These are phyloP conservation scores for Campaea margaritaria DNA, from an alignment of 2,888 invertebrate species.

Conservation along the genomic window DNA sequence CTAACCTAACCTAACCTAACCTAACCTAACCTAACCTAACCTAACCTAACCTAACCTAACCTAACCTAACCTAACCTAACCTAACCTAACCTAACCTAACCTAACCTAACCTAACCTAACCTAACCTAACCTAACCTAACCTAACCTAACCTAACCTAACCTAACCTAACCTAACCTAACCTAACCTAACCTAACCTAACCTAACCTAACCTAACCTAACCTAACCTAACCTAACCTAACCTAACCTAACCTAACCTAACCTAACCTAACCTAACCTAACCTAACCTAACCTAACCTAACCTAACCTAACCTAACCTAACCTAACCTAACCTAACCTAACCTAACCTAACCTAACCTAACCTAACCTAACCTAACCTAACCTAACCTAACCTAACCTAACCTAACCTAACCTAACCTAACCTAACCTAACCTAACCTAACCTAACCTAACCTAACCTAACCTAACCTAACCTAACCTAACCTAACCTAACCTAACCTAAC, in stretches of 20 bases:
- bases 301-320: conserved; percentile 3
- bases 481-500: conserved; percentile 10
- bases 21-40: conserved; percentile 5
- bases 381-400: conserved; percentile 1
- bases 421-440: conserved; percentile 1
- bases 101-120: conserved; percentile 6
- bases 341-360: conserved; percentile 1
- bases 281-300: conserved; percentile 6
- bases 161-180: conserved; percentile 6
- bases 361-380: conserved; percentile 1
- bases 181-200: conserved; percentile 6
- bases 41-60: conserved; percentile 6
- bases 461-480: conserved; percentile 5
- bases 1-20: conserved; percentile 5
- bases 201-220: conserved; percentile 6
- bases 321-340: conserved; percentile 1
- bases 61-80: conserved; percentile 6
- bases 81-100: conserved; percentile 6
- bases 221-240: conserved; percentile 6
- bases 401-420: conserved; percentile 1
- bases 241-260: conserved; percentile 6
- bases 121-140: conserved; percentile 6
- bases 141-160: conserved; percentile 5
- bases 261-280: conserved; percentile 6
- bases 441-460: not conserved